Evolutionary conservation across 2,888 invertebrate species (phyloP).

Genomic region (Amaurobius ferox): DNA sequence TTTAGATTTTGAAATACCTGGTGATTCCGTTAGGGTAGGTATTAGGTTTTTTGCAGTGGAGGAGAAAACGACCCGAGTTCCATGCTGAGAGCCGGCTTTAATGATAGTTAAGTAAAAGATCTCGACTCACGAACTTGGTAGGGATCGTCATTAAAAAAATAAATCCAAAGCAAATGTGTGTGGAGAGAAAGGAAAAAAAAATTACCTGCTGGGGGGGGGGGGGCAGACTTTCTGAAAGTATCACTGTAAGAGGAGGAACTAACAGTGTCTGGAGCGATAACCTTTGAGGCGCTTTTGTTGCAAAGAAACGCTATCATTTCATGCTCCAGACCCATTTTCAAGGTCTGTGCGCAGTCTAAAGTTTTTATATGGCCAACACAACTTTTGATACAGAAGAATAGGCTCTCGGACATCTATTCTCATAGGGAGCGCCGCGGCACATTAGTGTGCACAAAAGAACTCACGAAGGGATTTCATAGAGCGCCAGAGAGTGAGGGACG

Average conservation of each 20-base stretch:
- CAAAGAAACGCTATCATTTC: background rate
- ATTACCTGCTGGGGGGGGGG: background rate
- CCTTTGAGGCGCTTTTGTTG: constrained; percentile 37
- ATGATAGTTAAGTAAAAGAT: constrained; percentile 48
- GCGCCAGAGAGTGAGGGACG: no score
- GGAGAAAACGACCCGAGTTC: background rate
- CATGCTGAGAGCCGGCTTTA: constrained; percentile 34
- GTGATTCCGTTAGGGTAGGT: background rate
- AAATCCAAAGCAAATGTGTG: constrained; percentile 23
- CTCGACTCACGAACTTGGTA: constrained; percentile 36
- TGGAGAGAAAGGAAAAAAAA: background rate
- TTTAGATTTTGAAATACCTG: background rate
- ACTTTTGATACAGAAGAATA: no score
- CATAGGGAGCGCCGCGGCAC: no score
- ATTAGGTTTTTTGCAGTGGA: background rate
- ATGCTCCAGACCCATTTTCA: no score
- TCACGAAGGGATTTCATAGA: no score
- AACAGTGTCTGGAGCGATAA: constrained; percentile 36
- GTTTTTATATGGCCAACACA: no score
- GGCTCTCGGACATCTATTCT: no score
- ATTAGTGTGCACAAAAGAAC: no score
- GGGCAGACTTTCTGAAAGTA: background rate
- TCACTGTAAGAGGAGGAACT: background rate
- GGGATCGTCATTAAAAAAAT: constrained; percentile 28
- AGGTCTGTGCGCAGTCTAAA: no score